Percentiles rank a stretch among this genome's conserved stretches.
These are phyloP conservation scores for Dicerorhinus sumatrensis DNA, from an alignment of 2,113 vertebrate species.

Conservation along the genomic window DNA sequence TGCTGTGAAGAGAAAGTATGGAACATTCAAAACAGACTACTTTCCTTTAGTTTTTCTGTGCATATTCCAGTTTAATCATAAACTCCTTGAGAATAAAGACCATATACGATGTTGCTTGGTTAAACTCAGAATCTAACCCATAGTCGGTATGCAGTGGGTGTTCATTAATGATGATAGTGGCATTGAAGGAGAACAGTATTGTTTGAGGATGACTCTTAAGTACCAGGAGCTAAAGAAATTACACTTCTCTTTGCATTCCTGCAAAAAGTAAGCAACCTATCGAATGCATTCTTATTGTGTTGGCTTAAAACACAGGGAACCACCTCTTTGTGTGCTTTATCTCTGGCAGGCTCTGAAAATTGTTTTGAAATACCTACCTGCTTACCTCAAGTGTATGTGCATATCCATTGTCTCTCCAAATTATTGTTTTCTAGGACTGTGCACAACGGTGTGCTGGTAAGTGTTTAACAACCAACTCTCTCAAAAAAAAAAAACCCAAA, in stretches of 20 bases:
- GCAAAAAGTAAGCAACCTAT: not conserved
- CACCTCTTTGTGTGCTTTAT: not conserved
- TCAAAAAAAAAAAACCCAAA: not conserved
- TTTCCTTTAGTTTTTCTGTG: not conserved
- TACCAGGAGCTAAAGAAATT: not conserved
- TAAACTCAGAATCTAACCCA: conserved; percentile 1
- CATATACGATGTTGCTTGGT: not conserved
- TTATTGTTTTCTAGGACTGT: not conserved
- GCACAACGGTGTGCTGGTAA: not conserved
- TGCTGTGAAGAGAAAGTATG: not conserved
- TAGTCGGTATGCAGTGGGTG: not conserved
- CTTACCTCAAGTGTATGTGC: not conserved
- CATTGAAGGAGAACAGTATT: not conserved
- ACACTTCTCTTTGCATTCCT: not conserved
- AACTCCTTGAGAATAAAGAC: not conserved
- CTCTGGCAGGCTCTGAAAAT: not conserved
- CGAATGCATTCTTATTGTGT: not conserved
- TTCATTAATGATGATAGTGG: not conserved
- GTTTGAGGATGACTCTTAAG: not conserved
- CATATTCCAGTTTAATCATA: not conserved
- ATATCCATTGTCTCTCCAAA: not conserved
- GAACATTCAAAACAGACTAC: not conserved
- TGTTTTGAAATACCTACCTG: not conserved
- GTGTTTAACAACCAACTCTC: not conserved
- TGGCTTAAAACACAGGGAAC: not conserved